Evolutionary conservation across 2,888 invertebrate genomes (phyloP).

Genomic region (Herminia tarsipennalis): DNA sequence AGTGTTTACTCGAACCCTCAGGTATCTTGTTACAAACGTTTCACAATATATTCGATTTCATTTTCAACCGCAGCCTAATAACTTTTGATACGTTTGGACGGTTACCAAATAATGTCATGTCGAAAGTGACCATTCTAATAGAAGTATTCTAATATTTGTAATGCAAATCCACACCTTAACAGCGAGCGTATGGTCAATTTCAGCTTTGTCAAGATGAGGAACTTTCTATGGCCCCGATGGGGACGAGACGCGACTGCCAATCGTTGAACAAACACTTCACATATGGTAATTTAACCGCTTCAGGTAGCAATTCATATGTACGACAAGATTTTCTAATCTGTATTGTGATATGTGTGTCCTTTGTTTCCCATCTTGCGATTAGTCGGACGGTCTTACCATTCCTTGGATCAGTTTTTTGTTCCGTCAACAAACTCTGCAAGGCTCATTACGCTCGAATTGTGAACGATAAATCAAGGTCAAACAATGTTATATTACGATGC

Average conservation of each 20-base stretch:
- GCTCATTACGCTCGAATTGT: slow-evolving; percentile 45
- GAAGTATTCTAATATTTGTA: slow-evolving; percentile 59
- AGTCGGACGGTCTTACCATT: slow-evolving; percentile 15
- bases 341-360: slow-evolving; percentile 36
- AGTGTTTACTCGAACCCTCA: slow-evolving; percentile 15
- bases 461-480: slow-evolving; percentile 59
- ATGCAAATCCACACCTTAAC: slow-evolving; percentile 71
- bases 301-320: slow-evolving; percentile 46
- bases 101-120: slow-evolving; percentile 51
- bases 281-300: slow-evolving; percentile 61
- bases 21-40: slow-evolving; percentile 21
- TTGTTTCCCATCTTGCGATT: slow-evolving; percentile 23
- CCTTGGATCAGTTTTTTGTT: slow-evolving; percentile 36
- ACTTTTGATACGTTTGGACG: slow-evolving; percentile 39
- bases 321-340: slow-evolving; percentile 52
- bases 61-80: slow-evolving; percentile 40
- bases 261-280: slow-evolving; percentile 63
- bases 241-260: slow-evolving; percentile 64
- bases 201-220: slow-evolving; percentile 69
- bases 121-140: slow-evolving; percentile 56
- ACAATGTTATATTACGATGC: slow-evolving; percentile 53
- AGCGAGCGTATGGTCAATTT: slow-evolving; percentile 68
- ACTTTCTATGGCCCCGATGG: slow-evolving; percentile 77
- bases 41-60: slow-evolving; percentile 38
- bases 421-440: slow-evolving; percentile 39